Evolutionary conservation across 2,888 invertebrate species (phyloP).

Genomic region (Mythimna ferrago): DNA sequence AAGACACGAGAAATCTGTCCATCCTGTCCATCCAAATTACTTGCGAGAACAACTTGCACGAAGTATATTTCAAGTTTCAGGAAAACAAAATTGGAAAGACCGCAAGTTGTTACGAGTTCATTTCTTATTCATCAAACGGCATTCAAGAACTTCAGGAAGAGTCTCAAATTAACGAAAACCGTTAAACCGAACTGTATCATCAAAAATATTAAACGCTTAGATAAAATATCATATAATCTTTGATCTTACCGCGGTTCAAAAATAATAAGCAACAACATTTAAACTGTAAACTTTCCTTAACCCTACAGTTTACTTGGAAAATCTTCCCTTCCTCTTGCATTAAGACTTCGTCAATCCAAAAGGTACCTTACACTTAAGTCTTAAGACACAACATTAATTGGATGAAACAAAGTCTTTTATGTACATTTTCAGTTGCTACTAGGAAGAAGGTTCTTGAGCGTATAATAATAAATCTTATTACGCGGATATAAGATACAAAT

Average conservation of each 20-base stretch:
- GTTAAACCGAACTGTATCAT: conserved; percentile 19
- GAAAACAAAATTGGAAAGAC: not conserved
- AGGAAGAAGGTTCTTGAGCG: conserved; percentile 37
- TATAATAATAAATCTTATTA: conserved; percentile 52
- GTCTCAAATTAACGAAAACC: conserved; percentile 2
- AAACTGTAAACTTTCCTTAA: conserved; percentile 42
- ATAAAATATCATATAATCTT: conserved; percentile 37
- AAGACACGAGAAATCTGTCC: not conserved
- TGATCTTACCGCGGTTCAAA: conserved; percentile 27
- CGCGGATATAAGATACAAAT: conserved; percentile 53
- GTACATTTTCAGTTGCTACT: conserved; percentile 41
- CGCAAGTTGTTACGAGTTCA: not conserved
- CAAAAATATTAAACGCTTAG: conserved; percentile 23
- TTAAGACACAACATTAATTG: conserved; percentile 29
- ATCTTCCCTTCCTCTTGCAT: conserved; percentile 31
- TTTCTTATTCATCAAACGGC: not conserved
- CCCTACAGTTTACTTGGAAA: conserved; percentile 30
- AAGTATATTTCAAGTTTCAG: not conserved
- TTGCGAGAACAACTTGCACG: not conserved
- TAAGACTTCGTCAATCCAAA: conserved; percentile 22
- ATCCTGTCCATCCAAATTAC: not conserved
- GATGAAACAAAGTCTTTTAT: conserved; percentile 13
- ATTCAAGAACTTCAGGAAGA: not conserved
- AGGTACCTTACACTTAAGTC: conserved; percentile 3
- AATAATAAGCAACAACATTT: conserved; percentile 50